phyloP scores from a whole-genome alignment of 2,888 invertebrate species.

The Luperina testacea region DNA sequence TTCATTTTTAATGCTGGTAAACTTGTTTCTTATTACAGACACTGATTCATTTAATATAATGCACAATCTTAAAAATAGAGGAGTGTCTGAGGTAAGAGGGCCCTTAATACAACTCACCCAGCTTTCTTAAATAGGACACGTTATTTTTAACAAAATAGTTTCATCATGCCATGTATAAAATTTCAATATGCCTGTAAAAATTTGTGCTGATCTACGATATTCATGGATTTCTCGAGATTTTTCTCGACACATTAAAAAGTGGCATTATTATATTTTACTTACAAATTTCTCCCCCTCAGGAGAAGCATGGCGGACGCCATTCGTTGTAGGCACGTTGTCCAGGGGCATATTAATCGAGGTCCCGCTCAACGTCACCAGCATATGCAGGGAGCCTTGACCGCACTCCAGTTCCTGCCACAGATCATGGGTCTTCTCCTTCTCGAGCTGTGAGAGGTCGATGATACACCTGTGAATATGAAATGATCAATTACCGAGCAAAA shows the following conservation, averaged over 20 bases:
- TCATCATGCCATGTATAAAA: background rate
- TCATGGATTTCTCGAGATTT: background rate
- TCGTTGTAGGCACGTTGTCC: conserved; percentile 83
- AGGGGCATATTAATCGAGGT: conserved; percentile 71
- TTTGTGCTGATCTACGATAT: background rate
- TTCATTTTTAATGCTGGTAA: background rate
- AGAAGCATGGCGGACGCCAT: conserved; percentile 72
- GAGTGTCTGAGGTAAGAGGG: background rate
- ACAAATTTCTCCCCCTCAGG: conserved; percentile 81
- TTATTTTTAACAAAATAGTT: background rate
- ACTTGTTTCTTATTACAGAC: background rate
- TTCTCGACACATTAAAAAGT: background rate
- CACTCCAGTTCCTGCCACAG: conserved; percentile 86
- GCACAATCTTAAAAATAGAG: background rate
- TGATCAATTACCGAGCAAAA: conserved; percentile 7
- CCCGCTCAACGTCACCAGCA: conserved; percentile 83
- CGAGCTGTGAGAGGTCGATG: conserved; percentile 83
- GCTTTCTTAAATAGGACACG: background rate
- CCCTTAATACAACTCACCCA: background rate
- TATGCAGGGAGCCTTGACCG: conserved; percentile 83
- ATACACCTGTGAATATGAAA: conserved; percentile 75
- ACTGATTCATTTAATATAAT: background rate
- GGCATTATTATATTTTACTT: conserved; percentile 64
- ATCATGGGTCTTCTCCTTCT: conserved; percentile 86
- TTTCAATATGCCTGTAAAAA: background rate